phyloP scores from a whole-genome alignment of 2,113 vertebrate genomes.

The Morone saxatilis region DNA sequence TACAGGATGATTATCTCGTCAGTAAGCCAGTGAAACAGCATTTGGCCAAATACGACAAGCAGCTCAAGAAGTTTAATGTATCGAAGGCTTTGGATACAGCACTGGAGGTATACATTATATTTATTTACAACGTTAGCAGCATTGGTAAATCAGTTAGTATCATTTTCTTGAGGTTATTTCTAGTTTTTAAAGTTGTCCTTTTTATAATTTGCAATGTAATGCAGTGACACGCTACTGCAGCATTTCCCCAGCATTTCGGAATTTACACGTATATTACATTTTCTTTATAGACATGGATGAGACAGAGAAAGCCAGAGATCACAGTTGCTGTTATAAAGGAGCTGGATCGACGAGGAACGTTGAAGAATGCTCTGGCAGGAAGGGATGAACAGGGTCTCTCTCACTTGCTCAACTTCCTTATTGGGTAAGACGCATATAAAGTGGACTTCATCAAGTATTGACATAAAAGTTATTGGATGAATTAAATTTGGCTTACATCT shows the following conservation, averaged over 20 bases:
- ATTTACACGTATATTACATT: background rate
- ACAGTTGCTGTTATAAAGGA: conserved; percentile 94
- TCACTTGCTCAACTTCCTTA: conserved; percentile 90
- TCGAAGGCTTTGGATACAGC: conserved; percentile 94
- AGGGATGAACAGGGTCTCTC: conserved; percentile 90
- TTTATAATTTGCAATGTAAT: background rate
- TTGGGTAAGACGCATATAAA: conserved; percentile 83
- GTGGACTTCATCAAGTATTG: background rate
- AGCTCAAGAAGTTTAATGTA: conserved; percentile 92
- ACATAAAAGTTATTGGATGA: too few relatives aligned
- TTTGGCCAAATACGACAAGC: conserved; percentile 91
- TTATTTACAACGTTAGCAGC: background rate
- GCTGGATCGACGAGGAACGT: conserved; percentile 92
- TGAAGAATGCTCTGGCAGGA: conserved; percentile 95
- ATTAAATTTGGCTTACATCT: background rate
- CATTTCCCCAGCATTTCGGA: too few relatives aligned
- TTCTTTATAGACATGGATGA: conserved; percentile 80
- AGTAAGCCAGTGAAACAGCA: conserved; percentile 88
- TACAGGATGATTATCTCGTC: conserved; percentile 93
- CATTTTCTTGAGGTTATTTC: background rate
- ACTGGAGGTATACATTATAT: conserved; percentile 84
- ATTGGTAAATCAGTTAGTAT: background rate
- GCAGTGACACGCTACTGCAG: background rate
- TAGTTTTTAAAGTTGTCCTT: background rate
- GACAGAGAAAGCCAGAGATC: conserved; percentile 89